A percentile compares a stretch with the other conserved stretches of the same genome.
Evolutionary conservation across 37 sponge, comb jelly and placozoan genomes (phyloP).

Genomic region (Oopsacas minuta): DNA sequence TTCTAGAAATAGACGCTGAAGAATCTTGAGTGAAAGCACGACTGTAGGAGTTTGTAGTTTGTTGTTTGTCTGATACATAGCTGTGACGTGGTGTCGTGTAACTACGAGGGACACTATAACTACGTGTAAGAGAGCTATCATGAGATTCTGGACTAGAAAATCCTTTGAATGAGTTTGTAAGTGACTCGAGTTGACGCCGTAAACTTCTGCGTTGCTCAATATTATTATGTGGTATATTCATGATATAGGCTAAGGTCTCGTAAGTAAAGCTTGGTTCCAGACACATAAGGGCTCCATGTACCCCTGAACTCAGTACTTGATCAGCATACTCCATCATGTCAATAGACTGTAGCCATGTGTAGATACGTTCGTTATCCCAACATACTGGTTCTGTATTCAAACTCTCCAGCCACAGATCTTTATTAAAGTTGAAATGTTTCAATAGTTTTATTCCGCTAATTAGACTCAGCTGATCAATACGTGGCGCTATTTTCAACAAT

Average conservation of each 20-base stretch:
- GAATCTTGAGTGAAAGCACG: neutral
- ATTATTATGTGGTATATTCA: constrained; percentile 32
- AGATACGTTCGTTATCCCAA: constrained; percentile 70
- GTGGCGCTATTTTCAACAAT: constrained; percentile 36
- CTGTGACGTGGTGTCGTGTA: neutral
- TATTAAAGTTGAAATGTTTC: constrained; percentile 52
- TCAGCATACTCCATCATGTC: constrained; percentile 65
- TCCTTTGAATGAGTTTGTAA: neutral
- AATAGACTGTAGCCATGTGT: constrained; percentile 49
- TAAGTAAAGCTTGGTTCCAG: constrained; percentile 60
- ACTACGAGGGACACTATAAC: neutral
- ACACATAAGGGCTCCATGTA: constrained; percentile 65
- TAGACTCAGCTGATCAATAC: constrained; percentile 54
- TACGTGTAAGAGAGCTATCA: neutral
- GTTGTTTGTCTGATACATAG: neutral
- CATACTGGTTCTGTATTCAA: constrained; percentile 35
- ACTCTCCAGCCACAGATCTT: constrained; percentile 31
- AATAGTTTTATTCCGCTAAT: constrained; percentile 58
- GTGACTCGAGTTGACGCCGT: neutral
- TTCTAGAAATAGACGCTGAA: neutral
- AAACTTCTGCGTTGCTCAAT: neutral
- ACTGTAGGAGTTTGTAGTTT: neutral
- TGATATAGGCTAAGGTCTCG: constrained; percentile 42
- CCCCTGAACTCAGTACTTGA: constrained; percentile 41
- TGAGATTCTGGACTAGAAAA: neutral